Evolutionary conservation across 2,797 vertebrate genomes (phyloP).

Genomic region (Semotilus atromaculatus): DNA sequence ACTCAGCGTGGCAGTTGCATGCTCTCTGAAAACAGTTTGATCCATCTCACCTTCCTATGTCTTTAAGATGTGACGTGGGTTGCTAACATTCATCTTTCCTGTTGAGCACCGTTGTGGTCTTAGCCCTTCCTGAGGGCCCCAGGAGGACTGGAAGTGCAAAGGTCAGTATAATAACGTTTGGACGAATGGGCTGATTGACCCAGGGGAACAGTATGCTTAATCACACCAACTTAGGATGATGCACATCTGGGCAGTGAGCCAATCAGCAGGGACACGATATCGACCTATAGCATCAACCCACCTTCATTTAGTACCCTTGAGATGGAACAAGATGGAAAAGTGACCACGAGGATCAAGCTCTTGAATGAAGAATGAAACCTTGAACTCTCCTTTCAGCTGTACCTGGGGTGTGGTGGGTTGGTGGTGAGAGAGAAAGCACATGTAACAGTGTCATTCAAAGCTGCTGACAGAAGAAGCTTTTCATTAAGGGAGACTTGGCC

Average conservation of each 20-base stretch:
- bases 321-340: constrained; percentile 55
- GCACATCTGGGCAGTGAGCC: constrained; percentile 59
- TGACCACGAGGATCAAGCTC: constrained; percentile 61
- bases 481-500: constrained; percentile 20
- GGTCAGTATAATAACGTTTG: constrained; percentile 48
- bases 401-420: constrained; percentile 38
- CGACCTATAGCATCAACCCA: constrained; percentile 50
- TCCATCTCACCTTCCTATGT: constrained; percentile 32
- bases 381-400: constrained; percentile 66
- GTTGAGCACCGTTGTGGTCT: constrained; percentile 5
- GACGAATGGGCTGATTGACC: constrained; percentile 56
- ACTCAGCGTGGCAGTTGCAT: constrained; percentile 16
- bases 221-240: constrained; percentile 63
- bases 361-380: constrained; percentile 67
- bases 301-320: constrained; percentile 61
- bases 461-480: constrained; percentile 30
- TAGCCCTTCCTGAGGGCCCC: not conserved
- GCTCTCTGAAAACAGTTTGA: not conserved
- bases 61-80: constrained; percentile 31
- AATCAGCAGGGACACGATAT: constrained; percentile 28
- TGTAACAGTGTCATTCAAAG: constrained; percentile 21
- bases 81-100: constrained; percentile 30
- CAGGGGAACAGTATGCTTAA: constrained; percentile 67
- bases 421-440: not conserved
- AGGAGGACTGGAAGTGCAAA: constrained; percentile 35